Conservation (phyloP, 2,113 vertebrate genomes). For the Anolis sagrei region DNA sequence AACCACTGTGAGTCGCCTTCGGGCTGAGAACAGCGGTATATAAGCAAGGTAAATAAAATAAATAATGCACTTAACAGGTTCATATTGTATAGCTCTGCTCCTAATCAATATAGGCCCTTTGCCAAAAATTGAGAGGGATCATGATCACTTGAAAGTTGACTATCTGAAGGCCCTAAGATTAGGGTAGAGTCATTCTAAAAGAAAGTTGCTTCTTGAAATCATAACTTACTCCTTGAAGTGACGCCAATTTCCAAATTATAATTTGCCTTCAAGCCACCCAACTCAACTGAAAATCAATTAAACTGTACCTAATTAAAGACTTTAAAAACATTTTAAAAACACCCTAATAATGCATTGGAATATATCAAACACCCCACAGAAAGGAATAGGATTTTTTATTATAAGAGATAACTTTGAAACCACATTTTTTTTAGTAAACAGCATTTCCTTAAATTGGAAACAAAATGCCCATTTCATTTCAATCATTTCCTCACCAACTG, state of each 20-base stretch:
- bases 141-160: no score
- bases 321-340: neutral
- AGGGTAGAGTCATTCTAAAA: neutral
- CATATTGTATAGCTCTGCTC: no score
- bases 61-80: no score
- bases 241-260: neutral
- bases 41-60: no score
- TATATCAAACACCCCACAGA: constrained; percentile 26
- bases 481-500: constrained; percentile 47
- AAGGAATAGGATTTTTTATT: constrained; percentile 1
- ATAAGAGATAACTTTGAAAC: constrained; percentile 36
- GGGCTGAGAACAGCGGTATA: no score
- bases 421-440: constrained; percentile 45
- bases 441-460: constrained; percentile 35
- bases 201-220: constrained; percentile 9
- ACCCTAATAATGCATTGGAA: neutral
- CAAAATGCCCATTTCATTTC: constrained; percentile 46
- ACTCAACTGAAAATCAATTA: neutral
- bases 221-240: constrained; percentile 12
- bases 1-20: no score
- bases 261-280: constrained; percentile 19
- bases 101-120: no score
- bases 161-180: neutral
- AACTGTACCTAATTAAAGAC: constrained; percentile 14
- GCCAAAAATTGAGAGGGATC: no score